Conservation (phyloP, 2,113 vertebrate species). For the Oreochromis tanganicae region DNA sequence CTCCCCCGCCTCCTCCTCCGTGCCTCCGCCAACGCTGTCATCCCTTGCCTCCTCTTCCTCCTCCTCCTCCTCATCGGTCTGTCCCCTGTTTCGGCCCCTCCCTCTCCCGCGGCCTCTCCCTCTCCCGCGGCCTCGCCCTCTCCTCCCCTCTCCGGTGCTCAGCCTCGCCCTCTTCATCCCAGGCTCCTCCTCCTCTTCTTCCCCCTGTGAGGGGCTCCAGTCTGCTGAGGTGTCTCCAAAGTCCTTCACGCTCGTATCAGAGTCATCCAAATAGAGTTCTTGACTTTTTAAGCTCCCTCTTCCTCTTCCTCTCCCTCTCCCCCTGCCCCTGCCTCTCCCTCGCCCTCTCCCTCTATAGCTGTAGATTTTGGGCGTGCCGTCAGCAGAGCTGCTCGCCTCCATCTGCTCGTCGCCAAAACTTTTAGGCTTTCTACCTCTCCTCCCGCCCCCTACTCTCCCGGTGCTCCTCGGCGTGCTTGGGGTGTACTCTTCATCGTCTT, state of each 20-base stretch:
- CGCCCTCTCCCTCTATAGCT: conserved; percentile 20
- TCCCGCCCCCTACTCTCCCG: conserved; percentile 59
- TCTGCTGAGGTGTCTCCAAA: conserved; percentile 53
- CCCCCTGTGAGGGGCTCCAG: conserved; percentile 55
- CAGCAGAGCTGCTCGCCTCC: background rate
- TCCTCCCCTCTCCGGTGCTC: background rate
- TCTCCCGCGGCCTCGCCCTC: conserved; percentile 48
- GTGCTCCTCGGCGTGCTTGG: background rate
- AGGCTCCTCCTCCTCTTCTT: conserved; percentile 32
- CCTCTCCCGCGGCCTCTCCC: background rate
- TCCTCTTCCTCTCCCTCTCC: conserved; percentile 20
- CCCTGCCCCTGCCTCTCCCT: conserved; percentile 22
- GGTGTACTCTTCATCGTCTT: conserved; percentile 31
- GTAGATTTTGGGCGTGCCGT: background rate
- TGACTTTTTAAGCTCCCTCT: background rate
- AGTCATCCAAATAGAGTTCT: conserved; percentile 9
- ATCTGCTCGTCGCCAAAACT: background rate
- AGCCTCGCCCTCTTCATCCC: conserved; percentile 15
- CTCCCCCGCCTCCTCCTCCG: conserved; percentile 66
- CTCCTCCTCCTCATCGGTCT: background rate
- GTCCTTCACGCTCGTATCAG: conserved; percentile 40
- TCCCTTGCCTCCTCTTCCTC: background rate
- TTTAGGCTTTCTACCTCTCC: conserved; percentile 62
- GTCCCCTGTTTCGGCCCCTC: background rate
- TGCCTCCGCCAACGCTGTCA: background rate